Percentiles rank a stretch among this genome's conserved stretches.
phyloP scores from a whole-genome alignment of 2,797 vertebrate species.

The Enteromius unitaeniatus region DNA sequence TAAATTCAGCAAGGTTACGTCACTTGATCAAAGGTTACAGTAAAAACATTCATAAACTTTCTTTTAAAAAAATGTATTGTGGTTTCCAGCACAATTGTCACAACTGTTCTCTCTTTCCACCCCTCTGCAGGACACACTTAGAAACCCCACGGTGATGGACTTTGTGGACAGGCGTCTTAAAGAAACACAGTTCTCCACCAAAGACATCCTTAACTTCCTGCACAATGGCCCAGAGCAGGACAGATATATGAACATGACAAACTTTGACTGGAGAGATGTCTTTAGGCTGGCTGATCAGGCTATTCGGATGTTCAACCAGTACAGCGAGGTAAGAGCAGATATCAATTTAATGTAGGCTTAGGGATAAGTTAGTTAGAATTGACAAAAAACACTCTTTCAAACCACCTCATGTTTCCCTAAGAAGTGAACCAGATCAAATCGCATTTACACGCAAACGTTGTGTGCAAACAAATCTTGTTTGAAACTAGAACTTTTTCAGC shows the following conservation, averaged over 20 bases:
- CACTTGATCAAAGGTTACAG: not conserved
- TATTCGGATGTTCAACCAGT: slow-evolving; percentile 82
- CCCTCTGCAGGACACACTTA: slow-evolving; percentile 83
- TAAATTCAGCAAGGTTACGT: not conserved
- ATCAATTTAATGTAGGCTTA: not conserved
- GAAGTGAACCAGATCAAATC: not conserved
- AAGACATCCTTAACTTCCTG: slow-evolving; percentile 88
- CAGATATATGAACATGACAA: slow-evolving; percentile 70
- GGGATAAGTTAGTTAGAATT: not conserved
- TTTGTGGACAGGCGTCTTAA: slow-evolving; percentile 83
- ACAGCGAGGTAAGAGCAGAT: slow-evolving; percentile 83
- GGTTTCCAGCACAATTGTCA: not conserved
- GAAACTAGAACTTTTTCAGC: not conserved
- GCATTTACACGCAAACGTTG: not conserved
- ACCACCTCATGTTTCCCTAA: not conserved
- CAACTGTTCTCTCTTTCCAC: not conserved
- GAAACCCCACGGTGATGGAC: slow-evolving; percentile 86
- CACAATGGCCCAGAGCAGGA: slow-evolving; percentile 74
- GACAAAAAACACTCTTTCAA: not conserved
- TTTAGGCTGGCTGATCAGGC: slow-evolving; percentile 82
- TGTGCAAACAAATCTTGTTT: not conserved
- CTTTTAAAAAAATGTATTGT: not conserved
- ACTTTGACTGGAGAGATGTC: slow-evolving; percentile 88
- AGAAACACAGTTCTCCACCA: slow-evolving; percentile 78
- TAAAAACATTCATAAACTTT: not conserved